phyloP scores from a whole-genome alignment of 2,888 invertebrate species.

The Acronicta psi region DNA sequence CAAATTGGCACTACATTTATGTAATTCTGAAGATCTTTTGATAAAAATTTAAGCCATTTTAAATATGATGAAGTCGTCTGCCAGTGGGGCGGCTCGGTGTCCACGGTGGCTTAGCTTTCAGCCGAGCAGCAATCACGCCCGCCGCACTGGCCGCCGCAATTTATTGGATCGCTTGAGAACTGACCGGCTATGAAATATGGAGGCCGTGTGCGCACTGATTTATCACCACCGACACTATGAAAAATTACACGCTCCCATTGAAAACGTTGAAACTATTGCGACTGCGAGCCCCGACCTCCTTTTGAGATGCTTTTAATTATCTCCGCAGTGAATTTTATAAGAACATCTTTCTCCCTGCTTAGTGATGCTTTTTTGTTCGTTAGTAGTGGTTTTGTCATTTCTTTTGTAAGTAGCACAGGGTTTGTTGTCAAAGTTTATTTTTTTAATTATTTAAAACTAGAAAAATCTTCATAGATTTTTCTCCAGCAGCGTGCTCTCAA shows the following conservation, averaged over 20 bases:
- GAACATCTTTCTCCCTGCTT: constrained; percentile 38
- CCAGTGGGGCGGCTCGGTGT: constrained; percentile 18
- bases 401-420: constrained; percentile 26
- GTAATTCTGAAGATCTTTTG: too few species aligned
- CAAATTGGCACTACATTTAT: too few species aligned
- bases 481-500: too few species aligned
- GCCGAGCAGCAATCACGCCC: constrained; percentile 38
- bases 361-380: constrained; percentile 39
- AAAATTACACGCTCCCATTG: constrained; percentile 59
- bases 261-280: constrained; percentile 44
- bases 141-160: constrained; percentile 56
- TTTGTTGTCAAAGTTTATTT: constrained; percentile 31
- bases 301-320: constrained; percentile 52
- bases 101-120: constrained; percentile 43
- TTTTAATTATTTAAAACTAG: constrained; percentile 18
- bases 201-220: constrained; percentile 63
- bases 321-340: constrained; percentile 42
- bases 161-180: constrained; percentile 65
- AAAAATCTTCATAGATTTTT: too few species aligned
- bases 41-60: background rate
- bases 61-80: constrained; percentile 1
- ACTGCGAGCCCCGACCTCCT: constrained; percentile 31
- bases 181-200: constrained; percentile 67
- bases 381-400: constrained; percentile 41
- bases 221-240: constrained; percentile 61